Evolutionary conservation across 53 echinoderm and acorn worm genomes (phyloP), one percentile per base, ranked within the genome.

Genomic region (Holothuria leucospilota): DNA sequence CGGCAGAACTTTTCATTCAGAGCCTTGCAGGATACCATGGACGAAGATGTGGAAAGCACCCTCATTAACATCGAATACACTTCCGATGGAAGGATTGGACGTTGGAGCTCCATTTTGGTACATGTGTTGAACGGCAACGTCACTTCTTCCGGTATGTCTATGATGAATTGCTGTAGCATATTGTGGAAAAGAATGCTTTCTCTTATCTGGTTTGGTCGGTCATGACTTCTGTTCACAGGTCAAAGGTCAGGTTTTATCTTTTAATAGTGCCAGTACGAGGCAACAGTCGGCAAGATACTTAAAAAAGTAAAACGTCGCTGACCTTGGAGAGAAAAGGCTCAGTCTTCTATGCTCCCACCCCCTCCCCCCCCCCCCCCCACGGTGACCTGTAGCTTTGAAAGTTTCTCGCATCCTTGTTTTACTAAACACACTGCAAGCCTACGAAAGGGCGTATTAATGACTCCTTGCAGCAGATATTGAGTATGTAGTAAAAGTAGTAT

Each of bases 1-100:
- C 24, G 68, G 13, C 41, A 83, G 46, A 83, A 66, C 27, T 66
- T 83, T 42, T 65, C 84, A 12, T 83, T 83, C 68, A 41, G 68
- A 64, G 84, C 84, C 16, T 46, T 65, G 41, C 65, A 64, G n/a
- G 84, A 83, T 83, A 52, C 27, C 4, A 53, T 64, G 23, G 84
- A 65, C 41, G 84, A 83, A 28, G 67, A 67, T 29, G 49, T 26
- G 34, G 84, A 83, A 24, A 66, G 52, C 29, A 25, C 65, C n/a
- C 65, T 83, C 2, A 20, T 83, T 13, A 83, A 40, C 68, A 83
- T 83, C 21, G 84, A 68, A 4, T 83, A 83, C 29, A 63, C 51
- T 11, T 83, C 84, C 16, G 49, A 39, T 12, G 84, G 84, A 25
- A 29, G 20, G 11, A 83, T 83, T 21, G 84, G 84, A 2, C 66